phyloP scores from a whole-genome alignment of 2,888 invertebrate species.

The Cremastinae sp. region DNA sequence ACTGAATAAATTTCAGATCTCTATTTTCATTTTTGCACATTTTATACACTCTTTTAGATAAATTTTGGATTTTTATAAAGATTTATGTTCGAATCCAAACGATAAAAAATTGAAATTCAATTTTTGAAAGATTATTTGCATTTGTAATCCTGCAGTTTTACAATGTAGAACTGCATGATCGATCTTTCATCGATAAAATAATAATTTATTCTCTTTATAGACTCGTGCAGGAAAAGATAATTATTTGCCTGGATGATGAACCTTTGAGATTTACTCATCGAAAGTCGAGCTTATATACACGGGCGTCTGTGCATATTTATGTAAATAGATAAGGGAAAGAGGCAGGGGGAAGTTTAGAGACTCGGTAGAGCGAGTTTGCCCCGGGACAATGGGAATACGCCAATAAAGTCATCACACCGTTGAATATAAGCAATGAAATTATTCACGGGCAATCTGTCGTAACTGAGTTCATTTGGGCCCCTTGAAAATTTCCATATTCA shows the following conservation, averaged over 20 bases:
- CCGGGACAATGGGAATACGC: constrained; percentile 73
- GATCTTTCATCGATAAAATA: no score
- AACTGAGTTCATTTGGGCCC: constrained; percentile 76
- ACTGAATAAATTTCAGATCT: no score
- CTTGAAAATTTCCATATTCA: constrained; percentile 69
- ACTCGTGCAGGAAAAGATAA: constrained; percentile 20
- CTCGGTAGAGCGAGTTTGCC: constrained; percentile 42
- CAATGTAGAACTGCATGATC: no score
- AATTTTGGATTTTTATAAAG: no score
- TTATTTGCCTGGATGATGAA: constrained; percentile 22
- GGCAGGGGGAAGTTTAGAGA: constrained; percentile 6
- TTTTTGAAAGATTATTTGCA: no score
- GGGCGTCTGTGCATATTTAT: constrained; percentile 1
- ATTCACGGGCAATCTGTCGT: constrained; percentile 78
- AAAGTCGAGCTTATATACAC: constrained; percentile 55
- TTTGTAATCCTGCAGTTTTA: no score
- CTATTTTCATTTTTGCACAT: no score
- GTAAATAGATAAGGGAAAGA: constrained; percentile 14
- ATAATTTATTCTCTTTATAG: no score
- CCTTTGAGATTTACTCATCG: no score
- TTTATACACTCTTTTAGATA: no score
- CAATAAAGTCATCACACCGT: constrained; percentile 76
- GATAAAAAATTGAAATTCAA: no score
- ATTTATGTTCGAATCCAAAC: no score
- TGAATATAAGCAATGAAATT: constrained; percentile 77